Conservation (phyloP, 30 jellyfish, hydroid and myxozoan genomes). For the Sanderia malayensis region DNA sequence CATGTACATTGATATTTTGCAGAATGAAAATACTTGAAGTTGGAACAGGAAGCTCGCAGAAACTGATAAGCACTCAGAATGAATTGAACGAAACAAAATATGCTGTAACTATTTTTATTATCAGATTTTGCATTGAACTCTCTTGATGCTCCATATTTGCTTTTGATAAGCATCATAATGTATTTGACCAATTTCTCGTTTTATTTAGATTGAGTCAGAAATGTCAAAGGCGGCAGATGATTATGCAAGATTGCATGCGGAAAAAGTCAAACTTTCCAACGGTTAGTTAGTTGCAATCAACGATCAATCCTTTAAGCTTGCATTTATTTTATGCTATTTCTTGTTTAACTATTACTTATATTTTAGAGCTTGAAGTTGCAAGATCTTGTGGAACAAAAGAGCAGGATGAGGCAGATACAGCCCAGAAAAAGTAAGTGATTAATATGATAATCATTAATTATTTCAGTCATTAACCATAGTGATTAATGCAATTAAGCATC, state of each 20-base stretch:
- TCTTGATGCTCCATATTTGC: no score
- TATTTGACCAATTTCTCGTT: no score
- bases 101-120: slow-evolving; percentile 23
- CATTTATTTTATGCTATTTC: no score
- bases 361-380: slow-evolving; percentile 62
- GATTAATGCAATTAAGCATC: no score
- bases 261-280: slow-evolving; percentile 42
- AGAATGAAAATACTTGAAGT: slow-evolving; percentile 57
- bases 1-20: no score
- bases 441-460: no score
- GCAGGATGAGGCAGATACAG: slow-evolving; percentile 67
- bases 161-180: no score
- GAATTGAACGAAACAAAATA: slow-evolving; percentile 28
- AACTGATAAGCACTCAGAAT: slow-evolving; percentile 16
- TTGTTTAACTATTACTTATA: not conserved
- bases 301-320: no score
- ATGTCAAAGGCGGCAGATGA: slow-evolving; percentile 38
- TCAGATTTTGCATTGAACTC: not conserved
- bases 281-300: slow-evolving; percentile 23
- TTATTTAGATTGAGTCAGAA: slow-evolving; percentile 48
- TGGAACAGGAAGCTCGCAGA: slow-evolving; percentile 54
- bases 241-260: slow-evolving; percentile 38
- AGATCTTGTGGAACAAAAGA: slow-evolving; percentile 57
- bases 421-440: slow-evolving; percentile 62
- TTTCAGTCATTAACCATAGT: no score